These are phyloP conservation scores for Anser cygnoides DNA, from an alignment of 2,113 vertebrate species.

Conservation along the genomic window DNA sequence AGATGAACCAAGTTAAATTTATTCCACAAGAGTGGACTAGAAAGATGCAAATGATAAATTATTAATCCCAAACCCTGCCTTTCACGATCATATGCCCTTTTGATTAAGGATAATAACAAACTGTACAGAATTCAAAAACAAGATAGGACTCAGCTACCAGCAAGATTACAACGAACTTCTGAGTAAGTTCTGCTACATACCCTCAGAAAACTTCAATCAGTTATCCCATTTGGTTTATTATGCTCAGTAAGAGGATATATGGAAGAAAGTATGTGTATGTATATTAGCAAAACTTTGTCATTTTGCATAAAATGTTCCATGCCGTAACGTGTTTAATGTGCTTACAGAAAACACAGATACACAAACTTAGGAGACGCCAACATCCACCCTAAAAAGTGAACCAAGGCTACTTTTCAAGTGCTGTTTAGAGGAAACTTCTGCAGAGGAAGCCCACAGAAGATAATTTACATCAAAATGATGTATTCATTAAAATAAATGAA, in stretches of 20 bases:
- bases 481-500: neutral
- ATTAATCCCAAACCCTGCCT: neutral
- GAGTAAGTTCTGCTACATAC: neutral
- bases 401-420: neutral
- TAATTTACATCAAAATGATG: neutral
- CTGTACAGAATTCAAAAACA: neutral
- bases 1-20: neutral
- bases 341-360: neutral
- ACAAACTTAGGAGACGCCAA: neutral
- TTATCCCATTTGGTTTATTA: neutral
- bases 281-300: neutral
- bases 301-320: neutral
- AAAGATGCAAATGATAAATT: neutral
- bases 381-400: neutral
- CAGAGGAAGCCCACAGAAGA: neutral
- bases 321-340: neutral
- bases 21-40: neutral
- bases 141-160: neutral
- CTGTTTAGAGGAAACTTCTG: neutral
- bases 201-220: neutral
- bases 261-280: neutral
- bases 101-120: neutral
- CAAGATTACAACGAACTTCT: neutral
- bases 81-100: neutral
- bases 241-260: neutral